These are phyloP conservation scores for Clupea harengus DNA, from an alignment of 2,113 vertebrate genomes.

Conservation along the genomic window DNA sequence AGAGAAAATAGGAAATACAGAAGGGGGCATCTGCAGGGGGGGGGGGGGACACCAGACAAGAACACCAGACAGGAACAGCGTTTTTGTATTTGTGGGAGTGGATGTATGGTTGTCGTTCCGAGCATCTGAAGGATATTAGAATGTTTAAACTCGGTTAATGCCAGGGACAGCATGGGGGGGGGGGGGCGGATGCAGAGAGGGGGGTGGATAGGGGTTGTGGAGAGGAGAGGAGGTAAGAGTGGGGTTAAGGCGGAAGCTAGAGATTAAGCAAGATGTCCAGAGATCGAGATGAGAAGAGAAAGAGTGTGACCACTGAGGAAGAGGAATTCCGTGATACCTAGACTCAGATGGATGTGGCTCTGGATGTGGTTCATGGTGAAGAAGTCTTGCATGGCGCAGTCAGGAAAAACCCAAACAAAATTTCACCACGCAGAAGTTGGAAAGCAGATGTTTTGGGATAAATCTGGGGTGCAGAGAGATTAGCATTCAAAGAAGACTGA, in stretches of 20 bases:
- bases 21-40: background rate
- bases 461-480: conserved; percentile 6
- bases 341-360: background rate
- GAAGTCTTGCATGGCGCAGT: background rate
- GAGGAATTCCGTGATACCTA: background rate
- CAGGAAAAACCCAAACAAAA: background rate
- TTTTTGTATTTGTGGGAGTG: background rate
- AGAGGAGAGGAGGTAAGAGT: background rate
- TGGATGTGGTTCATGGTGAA: background rate
- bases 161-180: conserved; percentile 25
- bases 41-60: background rate
- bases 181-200: background rate
- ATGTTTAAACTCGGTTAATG: conserved; percentile 40
- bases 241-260: background rate
- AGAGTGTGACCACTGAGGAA: conserved; percentile 12
- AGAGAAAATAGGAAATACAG: conserved; percentile 4
- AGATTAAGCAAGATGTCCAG: conserved; percentile 20
- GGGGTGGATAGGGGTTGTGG: background rate
- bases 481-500: background rate
- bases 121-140: conserved; percentile 45
- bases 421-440: background rate
- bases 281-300: background rate
- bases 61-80: background rate
- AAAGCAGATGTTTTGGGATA: conserved; percentile 17
- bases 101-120: conserved; percentile 20